These are phyloP conservation scores for Trypoxylon attenuatum DNA, from an alignment of 2,888 invertebrate genomes.

Conservation along the genomic window DNA sequence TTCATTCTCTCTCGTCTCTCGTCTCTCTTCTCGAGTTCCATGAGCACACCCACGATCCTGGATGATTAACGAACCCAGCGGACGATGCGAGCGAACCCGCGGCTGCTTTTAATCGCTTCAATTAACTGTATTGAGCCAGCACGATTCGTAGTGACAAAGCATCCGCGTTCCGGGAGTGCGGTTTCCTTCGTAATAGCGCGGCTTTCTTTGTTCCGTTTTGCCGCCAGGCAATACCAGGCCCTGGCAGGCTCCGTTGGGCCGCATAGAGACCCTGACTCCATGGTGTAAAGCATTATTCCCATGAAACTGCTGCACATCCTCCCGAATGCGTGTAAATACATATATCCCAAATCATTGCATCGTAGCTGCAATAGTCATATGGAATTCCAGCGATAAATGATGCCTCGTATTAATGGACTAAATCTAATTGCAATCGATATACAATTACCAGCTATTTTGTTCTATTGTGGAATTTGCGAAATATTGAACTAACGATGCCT, in stretches of 20 bases:
- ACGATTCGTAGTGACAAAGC: constrained; percentile 26
- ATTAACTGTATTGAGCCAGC: constrained; percentile 46
- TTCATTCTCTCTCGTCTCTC: background rate
- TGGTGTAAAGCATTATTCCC: background rate
- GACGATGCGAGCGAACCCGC: constrained; percentile 34
- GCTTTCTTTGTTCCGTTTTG: constrained; percentile 1
- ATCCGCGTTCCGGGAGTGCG: background rate
- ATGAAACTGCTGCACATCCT: background rate
- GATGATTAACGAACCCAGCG: constrained; percentile 50
- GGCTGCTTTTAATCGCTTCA: constrained; percentile 58
- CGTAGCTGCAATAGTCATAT: no score
- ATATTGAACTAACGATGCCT: no score
- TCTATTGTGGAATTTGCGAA: no score
- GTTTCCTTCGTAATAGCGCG: background rate
- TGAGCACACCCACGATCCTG: constrained; percentile 25
- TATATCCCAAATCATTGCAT: no score
- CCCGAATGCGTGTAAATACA: background rate
- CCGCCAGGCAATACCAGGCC: no score
- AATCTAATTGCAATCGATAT: no score
- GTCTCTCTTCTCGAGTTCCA: background rate
- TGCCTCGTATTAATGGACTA: no score
- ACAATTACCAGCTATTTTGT: no score
- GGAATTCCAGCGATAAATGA: no score
- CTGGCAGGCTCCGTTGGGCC: no score
- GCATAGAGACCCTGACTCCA: no score